Conservation (phyloP, 64 coral and sea anemone genomes). For the Orbicella faveolata region DNA sequence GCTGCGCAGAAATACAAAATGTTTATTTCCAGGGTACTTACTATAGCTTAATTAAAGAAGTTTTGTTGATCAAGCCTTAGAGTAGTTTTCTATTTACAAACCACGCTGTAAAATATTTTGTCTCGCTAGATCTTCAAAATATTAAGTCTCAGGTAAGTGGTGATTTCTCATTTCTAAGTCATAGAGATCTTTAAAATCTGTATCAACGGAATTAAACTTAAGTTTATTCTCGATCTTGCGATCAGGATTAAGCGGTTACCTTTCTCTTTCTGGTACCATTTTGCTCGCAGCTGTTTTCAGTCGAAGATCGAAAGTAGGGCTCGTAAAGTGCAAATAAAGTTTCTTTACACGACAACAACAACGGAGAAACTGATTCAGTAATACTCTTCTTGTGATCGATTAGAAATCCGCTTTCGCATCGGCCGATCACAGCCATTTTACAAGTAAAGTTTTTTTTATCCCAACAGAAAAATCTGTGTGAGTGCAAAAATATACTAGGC, state of each 20-base stretch:
- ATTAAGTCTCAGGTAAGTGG: too few relatives aligned
- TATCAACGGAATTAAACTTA: neutral
- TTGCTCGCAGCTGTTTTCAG: neutral
- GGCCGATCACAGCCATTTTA: slow-evolving; percentile 45
- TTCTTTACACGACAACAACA: slow-evolving; percentile 22
- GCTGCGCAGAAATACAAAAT: neutral
- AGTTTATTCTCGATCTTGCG: neutral
- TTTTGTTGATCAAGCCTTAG: too few relatives aligned
- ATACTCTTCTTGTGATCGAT: slow-evolving; percentile 53
- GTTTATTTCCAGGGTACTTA: too few relatives aligned
- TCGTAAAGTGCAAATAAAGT: slow-evolving; percentile 41
- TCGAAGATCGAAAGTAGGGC: slow-evolving; percentile 30
- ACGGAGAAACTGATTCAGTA: slow-evolving; percentile 18
- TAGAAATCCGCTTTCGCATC: slow-evolving; percentile 34
- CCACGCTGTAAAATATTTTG: too few relatives aligned
- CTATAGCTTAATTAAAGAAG: too few relatives aligned
- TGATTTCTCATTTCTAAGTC: too few relatives aligned
- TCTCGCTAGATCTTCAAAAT: too few relatives aligned
- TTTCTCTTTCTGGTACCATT: slow-evolving; percentile 21
- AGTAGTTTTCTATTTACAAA: too few relatives aligned
- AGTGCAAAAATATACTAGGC: neutral
- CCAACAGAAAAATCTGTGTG: neutral
- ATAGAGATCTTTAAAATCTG: neutral
- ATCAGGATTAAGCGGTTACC: neutral
- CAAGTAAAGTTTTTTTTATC: neutral